Conservation (phyloP, 2,797 vertebrate species). For the Sebastes kiyomatsui region DNA sequence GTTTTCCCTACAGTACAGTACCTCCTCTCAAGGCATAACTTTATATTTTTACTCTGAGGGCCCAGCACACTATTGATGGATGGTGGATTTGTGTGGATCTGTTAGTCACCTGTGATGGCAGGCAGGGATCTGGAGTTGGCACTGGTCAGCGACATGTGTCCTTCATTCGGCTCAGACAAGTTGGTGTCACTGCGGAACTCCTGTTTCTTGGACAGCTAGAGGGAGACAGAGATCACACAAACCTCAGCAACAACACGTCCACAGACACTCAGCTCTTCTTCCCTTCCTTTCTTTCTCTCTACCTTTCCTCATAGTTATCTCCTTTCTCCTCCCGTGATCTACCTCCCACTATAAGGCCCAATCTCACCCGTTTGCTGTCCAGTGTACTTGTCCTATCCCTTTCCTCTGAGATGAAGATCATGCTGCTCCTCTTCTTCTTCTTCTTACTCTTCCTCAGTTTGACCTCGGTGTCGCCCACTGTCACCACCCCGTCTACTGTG, state of each 20-base stretch:
- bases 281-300: background rate
- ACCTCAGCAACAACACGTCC: background rate
- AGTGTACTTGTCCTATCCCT: constrained; percentile 75
- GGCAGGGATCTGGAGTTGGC: constrained; percentile 95
- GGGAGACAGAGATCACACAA: constrained; percentile 60
- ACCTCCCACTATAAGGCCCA: no score
- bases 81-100: background rate
- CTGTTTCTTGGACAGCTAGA: constrained; percentile 93
- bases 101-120: constrained; percentile 89
- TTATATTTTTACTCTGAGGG: background rate
- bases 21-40: background rate
- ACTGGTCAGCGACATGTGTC: constrained; percentile 80
- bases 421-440: constrained; percentile 93
- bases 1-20: background rate
- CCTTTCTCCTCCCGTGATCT: background rate
- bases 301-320: background rate
- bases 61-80: no score
- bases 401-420: constrained; percentile 89
- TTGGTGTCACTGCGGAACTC: constrained; percentile 99
- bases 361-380: constrained; percentile 80
- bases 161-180: constrained; percentile 84
- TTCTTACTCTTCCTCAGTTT: constrained; percentile 92
- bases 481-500: constrained; percentile 61
- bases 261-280: background rate
- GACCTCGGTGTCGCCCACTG: constrained; percentile 86